A percentile compares a stretch with the other conserved stretches of the same genome.
Conservation (phyloP, 2,888 invertebrate genomes). For the Epinotia bilunana region DNA sequence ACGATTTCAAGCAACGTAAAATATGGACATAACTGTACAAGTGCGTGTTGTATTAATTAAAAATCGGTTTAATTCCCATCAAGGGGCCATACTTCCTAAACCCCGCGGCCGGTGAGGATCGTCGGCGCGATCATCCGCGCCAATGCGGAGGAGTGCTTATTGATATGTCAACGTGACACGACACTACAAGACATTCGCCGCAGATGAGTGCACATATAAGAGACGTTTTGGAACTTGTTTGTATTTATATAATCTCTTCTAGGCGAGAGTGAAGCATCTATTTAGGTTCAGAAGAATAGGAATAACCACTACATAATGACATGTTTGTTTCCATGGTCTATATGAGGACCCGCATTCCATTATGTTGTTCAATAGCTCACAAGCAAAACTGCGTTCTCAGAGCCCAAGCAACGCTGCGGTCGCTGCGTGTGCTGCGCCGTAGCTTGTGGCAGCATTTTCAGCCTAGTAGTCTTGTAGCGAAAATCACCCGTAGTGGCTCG, state of each 20-base stretch:
- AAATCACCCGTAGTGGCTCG: too few species aligned
- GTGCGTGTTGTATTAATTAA: slow-evolving; percentile 12
- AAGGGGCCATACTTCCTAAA: slow-evolving; percentile 31
- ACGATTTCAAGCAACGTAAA: background rate
- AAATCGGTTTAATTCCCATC: slow-evolving; percentile 24
- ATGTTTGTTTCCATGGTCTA: too few species aligned
- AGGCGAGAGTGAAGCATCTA: too few species aligned
- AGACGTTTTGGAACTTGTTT: background rate
- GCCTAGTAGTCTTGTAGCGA: too few species aligned
- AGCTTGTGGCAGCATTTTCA: too few species aligned
- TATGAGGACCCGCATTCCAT: too few species aligned
- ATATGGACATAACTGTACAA: background rate
- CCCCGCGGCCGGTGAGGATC: slow-evolving; percentile 45
- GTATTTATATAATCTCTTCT: background rate
- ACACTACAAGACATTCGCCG: slow-evolving; percentile 15
- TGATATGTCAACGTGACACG: slow-evolving; percentile 44
- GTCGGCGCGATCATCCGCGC: slow-evolving; percentile 31
- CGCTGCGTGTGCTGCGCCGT: too few species aligned
- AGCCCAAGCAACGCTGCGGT: too few species aligned
- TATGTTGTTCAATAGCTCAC: too few species aligned
- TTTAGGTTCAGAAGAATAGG: too few species aligned
- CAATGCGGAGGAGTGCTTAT: slow-evolving; percentile 45
- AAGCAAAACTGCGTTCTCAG: too few species aligned
- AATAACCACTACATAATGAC: too few species aligned
- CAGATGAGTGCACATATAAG: background rate